Base-by-base conservation (phyloP, 2,113 vertebrate species). In the Maccullochella peelii region DNA sequence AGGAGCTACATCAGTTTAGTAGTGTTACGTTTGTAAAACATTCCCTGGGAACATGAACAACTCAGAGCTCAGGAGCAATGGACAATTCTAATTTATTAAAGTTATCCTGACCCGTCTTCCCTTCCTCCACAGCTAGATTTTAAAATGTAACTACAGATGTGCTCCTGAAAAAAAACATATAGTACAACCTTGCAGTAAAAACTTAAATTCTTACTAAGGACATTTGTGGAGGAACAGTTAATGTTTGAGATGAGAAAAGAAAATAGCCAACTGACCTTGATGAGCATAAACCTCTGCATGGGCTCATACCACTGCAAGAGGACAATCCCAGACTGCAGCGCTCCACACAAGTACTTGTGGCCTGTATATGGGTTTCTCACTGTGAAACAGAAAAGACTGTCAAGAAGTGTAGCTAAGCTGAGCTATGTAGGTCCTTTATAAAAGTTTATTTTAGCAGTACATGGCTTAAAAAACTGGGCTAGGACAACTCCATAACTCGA, bases 281-380 rank as follows among this genome's bases (percentile, higher is more conserved):
- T 98, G 87, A 99, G 96, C 98, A 99, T 99, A 90, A 99, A 99
- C 92, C 97, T 99, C 95, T 99, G 97, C 98, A 99, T 99, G 52
- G 98, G 98, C 92, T 99, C 98, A 94, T 99, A 99, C 98, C 98
- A 99, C 96, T 99, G 98, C 73, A 99, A 95, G 25, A 99, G 95
- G 74, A 99, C 98, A 61, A 99, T 99, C 82, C 98, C 98, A 82
- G 97, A 98, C 95, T 98, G 97, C 91, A 99, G 88, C 0, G 98
- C 98, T 42, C 98, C 98, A 79, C 98, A 99, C 87, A 99, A 94
- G 90, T 99, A 99, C 92, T 99, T 99, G 74, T 98, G 97, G 71
- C 98, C 98, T 0, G 98, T 99, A 77, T 99, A 99, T 0, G 98
- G 98, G 82, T 99, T 99, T 92, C 98, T 97, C 94, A 99, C 98